Evolutionary conservation across 1,140 invertebrate genomes (phyloP).

Genomic region (Hirudo medicinalis): DNA sequence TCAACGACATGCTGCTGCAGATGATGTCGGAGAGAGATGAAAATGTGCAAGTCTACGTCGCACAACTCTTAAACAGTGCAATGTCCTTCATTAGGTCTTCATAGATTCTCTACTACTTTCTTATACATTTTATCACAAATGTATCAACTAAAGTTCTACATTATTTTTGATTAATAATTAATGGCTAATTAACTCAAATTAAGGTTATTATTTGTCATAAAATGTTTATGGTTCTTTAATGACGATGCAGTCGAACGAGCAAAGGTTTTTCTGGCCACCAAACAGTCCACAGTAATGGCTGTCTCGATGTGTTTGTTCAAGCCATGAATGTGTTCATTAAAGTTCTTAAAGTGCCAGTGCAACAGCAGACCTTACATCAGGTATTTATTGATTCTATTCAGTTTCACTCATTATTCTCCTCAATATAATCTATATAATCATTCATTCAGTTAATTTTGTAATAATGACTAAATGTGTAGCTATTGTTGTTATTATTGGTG

Average conservation of each 20-base stretch:
- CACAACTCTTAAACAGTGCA: constrained; percentile 43
- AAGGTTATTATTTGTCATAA: not conserved
- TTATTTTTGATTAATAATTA: not conserved
- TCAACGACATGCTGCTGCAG: constrained; percentile 35
- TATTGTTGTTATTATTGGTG: not conserved
- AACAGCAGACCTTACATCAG: constrained; percentile 34
- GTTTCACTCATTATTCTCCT: not conserved
- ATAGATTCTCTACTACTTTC: not conserved
- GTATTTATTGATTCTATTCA: not conserved
- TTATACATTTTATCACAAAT: not conserved
- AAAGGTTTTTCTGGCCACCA: constrained; percentile 50
- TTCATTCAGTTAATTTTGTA: no score
- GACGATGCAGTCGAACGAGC: constrained; percentile 42
- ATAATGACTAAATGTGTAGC: no score
- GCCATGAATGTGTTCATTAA: constrained; percentile 46
- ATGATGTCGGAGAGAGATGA: constrained; percentile 36
- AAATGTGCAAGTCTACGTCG: constrained; percentile 35
- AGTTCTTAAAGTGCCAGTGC: constrained; percentile 40
- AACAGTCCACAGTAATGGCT: constrained; percentile 46
- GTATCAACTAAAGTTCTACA: not conserved
- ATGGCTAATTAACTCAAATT: not conserved
- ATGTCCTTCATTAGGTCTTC: constrained; percentile 44
- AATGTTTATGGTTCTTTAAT: not conserved
- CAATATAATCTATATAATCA: no score
- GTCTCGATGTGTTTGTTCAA: constrained; percentile 44